Percentiles rank a stretch among this genome's conserved stretches.
Conservation (phyloP, 2,113 vertebrate species). For the Labeo rohita region DNA sequence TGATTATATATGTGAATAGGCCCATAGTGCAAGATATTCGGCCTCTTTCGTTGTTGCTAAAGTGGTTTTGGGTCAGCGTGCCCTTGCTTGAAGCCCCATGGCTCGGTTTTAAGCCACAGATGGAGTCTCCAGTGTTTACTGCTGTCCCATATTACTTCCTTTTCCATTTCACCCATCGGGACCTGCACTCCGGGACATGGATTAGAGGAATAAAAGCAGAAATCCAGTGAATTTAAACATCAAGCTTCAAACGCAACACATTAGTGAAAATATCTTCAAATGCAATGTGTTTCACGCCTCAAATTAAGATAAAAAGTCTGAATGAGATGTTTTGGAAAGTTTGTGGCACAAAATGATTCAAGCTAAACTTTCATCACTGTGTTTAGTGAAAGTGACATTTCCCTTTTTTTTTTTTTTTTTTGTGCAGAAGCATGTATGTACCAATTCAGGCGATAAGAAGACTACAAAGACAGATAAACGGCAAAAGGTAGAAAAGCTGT, state of each 20-base stretch:
- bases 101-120: constrained; percentile 45
- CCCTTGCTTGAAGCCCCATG: constrained; percentile 49
- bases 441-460: constrained; percentile 57
- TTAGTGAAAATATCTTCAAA: constrained; percentile 39
- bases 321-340: neutral
- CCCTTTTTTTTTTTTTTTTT: neutral
- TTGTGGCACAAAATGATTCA: neutral
- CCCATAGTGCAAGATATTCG: neutral
- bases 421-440: constrained; percentile 73
- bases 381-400: constrained; percentile 19
- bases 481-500: constrained; percentile 48
- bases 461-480: constrained; percentile 47
- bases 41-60: neutral
- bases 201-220: constrained; percentile 50
- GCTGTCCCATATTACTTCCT: constrained; percentile 39
- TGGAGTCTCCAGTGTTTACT: constrained; percentile 36
- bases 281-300: constrained; percentile 2
- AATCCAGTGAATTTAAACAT: constrained; percentile 37
- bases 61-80: constrained; percentile 31
- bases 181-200: constrained; percentile 47
- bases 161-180: constrained; percentile 35
- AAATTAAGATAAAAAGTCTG: constrained; percentile 19
- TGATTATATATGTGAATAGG: neutral
- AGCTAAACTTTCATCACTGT: neutral
- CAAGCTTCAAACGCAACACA: constrained; percentile 27